phyloP scores from a whole-genome alignment of 2,888 invertebrate genomes.

The Plemyria rubiginata region DNA sequence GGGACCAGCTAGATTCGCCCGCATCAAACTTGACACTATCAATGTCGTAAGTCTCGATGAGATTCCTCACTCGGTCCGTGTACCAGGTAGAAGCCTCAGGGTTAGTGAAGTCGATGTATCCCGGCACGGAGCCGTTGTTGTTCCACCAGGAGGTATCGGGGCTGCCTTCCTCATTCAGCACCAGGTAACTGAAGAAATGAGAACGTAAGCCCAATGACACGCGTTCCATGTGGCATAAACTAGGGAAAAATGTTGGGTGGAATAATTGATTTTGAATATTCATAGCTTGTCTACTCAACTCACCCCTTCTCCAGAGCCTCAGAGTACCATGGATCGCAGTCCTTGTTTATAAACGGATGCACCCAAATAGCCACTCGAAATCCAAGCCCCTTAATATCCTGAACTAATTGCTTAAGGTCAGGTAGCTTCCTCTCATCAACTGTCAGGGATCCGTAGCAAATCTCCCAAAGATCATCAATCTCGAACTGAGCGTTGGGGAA shows the following conservation, averaged over 20 bases:
- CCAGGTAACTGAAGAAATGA: slow-evolving; percentile 69
- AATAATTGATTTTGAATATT: too few species aligned
- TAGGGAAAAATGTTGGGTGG: too few species aligned
- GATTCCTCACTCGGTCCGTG: slow-evolving; percentile 70
- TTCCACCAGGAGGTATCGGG: slow-evolving; percentile 83
- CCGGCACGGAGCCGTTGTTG: slow-evolving; percentile 80
- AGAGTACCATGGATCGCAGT: slow-evolving; percentile 86
- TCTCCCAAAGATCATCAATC: slow-evolving; percentile 95
- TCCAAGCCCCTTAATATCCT: slow-evolving; percentile 86
- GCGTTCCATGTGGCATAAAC: too few species aligned
- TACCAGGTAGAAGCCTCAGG: slow-evolving; percentile 87
- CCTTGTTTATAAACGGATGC: slow-evolving; percentile 93
- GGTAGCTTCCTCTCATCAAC: slow-evolving; percentile 90
- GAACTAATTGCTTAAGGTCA: slow-evolving; percentile 86
- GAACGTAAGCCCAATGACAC: too few species aligned
- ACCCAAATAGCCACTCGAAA: slow-evolving; percentile 93
- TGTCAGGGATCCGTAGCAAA: slow-evolving; percentile 91
- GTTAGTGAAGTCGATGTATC: slow-evolving; percentile 90
- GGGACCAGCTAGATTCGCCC: slow-evolving; percentile 89
- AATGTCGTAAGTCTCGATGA: slow-evolving; percentile 87
- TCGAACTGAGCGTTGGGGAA: slow-evolving; percentile 91
- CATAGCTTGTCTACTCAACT: slow-evolving; percentile 40
- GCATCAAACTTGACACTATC: slow-evolving; percentile 93
- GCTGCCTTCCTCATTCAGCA: slow-evolving; percentile 78
- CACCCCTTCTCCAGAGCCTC: slow-evolving; percentile 85